Conservation (phyloP, 2,113 vertebrate species). For the Patagioenas fasciata region DNA sequence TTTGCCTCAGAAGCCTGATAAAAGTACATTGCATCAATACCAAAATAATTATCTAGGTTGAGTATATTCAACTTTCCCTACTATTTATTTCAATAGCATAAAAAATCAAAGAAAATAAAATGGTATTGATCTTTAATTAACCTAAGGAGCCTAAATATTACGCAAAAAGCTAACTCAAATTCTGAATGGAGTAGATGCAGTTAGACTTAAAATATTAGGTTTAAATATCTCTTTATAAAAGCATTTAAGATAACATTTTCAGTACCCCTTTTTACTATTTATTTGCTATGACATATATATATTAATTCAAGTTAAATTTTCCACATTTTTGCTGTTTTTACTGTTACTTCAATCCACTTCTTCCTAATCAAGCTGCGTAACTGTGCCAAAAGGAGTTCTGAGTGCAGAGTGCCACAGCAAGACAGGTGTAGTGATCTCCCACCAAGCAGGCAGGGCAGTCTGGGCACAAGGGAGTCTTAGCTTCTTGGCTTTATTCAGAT, state of each 20-base stretch:
- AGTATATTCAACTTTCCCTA: not conserved
- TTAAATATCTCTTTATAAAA: not conserved
- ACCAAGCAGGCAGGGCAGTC: not conserved
- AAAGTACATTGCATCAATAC: not conserved
- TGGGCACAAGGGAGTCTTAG: no score
- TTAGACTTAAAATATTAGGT: not conserved
- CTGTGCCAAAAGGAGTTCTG: not conserved
- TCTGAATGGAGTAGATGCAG: not conserved
- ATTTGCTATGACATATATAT: not conserved
- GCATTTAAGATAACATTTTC: not conserved
- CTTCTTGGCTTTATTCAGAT: not conserved
- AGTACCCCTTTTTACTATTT: not conserved
- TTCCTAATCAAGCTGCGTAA: not conserved
- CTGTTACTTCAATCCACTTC: not conserved
- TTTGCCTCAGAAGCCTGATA: not conserved
- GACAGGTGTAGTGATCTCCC: not conserved
- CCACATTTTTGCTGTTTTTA: not conserved
- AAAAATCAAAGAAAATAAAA: not conserved
- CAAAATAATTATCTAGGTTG: not conserved
- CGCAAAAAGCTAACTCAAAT: not conserved
- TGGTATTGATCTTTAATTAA: not conserved
- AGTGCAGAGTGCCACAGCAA: not conserved
- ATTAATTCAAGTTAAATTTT: not conserved
- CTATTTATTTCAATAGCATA: not conserved
- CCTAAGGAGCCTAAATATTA: not conserved